Conservation (phyloP, 2,113 vertebrate species). For the Cariama cristata region DNA sequence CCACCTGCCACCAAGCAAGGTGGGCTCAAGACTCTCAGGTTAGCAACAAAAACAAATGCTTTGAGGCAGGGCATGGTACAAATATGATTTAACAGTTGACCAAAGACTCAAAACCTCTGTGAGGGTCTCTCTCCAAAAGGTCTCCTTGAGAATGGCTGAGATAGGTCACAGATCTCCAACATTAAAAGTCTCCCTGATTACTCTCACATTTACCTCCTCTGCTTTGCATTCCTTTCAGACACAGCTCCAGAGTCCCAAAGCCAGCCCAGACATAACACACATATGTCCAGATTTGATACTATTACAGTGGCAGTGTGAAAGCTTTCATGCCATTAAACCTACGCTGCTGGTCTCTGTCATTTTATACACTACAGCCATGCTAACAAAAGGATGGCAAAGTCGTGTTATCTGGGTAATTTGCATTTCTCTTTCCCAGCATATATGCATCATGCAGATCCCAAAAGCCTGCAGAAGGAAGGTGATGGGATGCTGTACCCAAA, state of each 20-base stretch:
- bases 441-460: not conserved
- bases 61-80: not conserved
- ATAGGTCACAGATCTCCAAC: not conserved
- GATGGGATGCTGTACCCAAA: not conserved
- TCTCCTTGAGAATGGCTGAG: not conserved
- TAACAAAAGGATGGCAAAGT: not conserved
- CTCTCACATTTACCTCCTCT: not conserved
- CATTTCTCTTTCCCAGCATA: not conserved
- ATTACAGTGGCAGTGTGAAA: not conserved
- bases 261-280: not conserved
- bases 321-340: slow-evolving; percentile 15
- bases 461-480: not conserved
- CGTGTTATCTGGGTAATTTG: not conserved
- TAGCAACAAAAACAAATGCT: not conserved
- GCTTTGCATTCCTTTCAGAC: not conserved
- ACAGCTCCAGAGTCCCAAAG: not conserved
- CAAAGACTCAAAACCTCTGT: not conserved
- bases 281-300: slow-evolving; percentile 1
- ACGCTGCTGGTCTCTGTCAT: slow-evolving; percentile 17
- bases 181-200: not conserved
- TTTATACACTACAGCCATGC: not conserved
- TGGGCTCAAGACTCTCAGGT: not conserved
- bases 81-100: not conserved
- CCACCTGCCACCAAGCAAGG: not conserved
- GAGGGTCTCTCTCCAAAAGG: not conserved